phyloP scores from a whole-genome alignment of 2,888 invertebrate species.

The Synergus laeviventris region DNA sequence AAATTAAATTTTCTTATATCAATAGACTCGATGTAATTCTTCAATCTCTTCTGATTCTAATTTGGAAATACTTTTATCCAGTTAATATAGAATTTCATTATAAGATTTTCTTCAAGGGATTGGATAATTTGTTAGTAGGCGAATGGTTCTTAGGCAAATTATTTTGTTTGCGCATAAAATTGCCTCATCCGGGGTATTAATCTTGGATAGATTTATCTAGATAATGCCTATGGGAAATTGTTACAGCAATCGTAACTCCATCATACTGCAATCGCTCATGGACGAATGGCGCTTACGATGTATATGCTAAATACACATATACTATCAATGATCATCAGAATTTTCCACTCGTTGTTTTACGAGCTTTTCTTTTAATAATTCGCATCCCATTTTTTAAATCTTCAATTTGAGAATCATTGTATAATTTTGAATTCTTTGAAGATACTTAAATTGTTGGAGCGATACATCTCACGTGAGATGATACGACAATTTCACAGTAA shows the following conservation, averaged over 20 bases:
- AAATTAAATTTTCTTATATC: too few species aligned
- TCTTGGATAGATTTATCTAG: constrained; percentile 34
- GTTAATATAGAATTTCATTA: background rate
- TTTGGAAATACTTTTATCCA: background rate
- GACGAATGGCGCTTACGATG: constrained; percentile 53
- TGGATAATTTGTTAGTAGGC: constrained; percentile 20
- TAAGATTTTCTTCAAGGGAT: background rate
- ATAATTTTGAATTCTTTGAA: background rate
- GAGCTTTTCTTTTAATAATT: background rate
- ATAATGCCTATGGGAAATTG: constrained; percentile 49
- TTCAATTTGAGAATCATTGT: too few species aligned
- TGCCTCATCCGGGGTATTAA: constrained; percentile 37
- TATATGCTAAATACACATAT: constrained; percentile 53
- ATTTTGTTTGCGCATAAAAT: constrained; percentile 35
- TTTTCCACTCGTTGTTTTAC: constrained; percentile 43
- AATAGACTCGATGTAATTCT: too few species aligned
- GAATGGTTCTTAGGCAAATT: constrained; percentile 18
- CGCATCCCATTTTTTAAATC: background rate
- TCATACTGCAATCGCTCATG: constrained; percentile 54
- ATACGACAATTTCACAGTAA: constrained; percentile 26
- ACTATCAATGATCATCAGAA: constrained; percentile 44
- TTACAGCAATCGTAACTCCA: constrained; percentile 43
- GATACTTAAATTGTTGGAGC: constrained; percentile 1
- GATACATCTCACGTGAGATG: constrained; percentile 6
- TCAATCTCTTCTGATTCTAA: background rate